Conservation (phyloP, 2,113 vertebrate species). For the Prolemur simus region DNA sequence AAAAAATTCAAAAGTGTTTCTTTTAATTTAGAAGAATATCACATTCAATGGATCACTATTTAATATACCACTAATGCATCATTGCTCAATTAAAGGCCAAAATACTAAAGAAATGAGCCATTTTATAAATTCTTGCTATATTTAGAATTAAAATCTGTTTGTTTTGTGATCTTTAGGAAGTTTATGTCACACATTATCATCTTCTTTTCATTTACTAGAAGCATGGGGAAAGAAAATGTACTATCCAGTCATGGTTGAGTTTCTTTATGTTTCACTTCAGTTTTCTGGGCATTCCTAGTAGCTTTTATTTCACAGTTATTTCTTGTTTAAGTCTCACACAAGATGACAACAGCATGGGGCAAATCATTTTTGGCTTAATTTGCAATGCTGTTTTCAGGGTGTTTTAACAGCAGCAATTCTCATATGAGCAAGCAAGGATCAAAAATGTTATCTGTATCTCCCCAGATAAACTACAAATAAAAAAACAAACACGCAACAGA, state of each 20-base stretch:
- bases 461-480: constrained; percentile 61
- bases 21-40: neutral
- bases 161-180: constrained; percentile 45
- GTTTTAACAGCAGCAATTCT: constrained; percentile 69
- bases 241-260: constrained; percentile 64
- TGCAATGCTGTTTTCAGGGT: constrained; percentile 69
- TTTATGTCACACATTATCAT: constrained; percentile 54
- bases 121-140: constrained; percentile 48
- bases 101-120: constrained; percentile 43
- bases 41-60: neutral
- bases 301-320: constrained; percentile 75
- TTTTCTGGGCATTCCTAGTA: constrained; percentile 57
- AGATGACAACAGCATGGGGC: constrained; percentile 74
- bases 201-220: constrained; percentile 58
- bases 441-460: constrained; percentile 63
- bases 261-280: constrained; percentile 66
- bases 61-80: neutral
- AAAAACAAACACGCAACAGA: constrained; percentile 29
- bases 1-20: neutral
- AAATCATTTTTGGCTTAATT: constrained; percentile 74
- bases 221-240: constrained; percentile 54
- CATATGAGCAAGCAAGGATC: constrained; percentile 70
- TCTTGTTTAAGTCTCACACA: constrained; percentile 74
- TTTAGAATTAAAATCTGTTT: constrained; percentile 55
- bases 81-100: constrained; percentile 14